phyloP scores from a whole-genome alignment of 1,140 invertebrate genomes.

The Drosophila sturtevanti region DNA sequence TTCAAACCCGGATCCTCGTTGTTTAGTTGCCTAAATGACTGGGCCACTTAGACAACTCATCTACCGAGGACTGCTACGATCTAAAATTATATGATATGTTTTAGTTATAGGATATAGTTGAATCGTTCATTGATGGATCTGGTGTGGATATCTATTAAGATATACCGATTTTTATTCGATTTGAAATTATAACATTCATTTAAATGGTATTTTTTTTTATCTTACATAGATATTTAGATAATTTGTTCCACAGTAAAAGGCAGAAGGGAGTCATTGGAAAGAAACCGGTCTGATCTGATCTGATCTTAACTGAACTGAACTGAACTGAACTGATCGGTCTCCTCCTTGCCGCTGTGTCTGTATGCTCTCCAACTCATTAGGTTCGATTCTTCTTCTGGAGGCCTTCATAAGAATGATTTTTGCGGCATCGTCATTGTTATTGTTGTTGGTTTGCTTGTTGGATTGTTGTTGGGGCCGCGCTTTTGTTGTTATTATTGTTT shows the following conservation, averaged over 20 bases:
- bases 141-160: too few relatives aligned
- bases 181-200: neutral
- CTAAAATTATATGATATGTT: too few relatives aligned
- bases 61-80: too few relatives aligned
- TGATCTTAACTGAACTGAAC: slow-evolving; percentile 46
- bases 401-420: slow-evolving; percentile 72
- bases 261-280: too few relatives aligned
- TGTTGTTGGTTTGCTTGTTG: slow-evolving; percentile 51
- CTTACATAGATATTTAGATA: too few relatives aligned
- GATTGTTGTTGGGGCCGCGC: slow-evolving; percentile 25
- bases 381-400: slow-evolving; percentile 79
- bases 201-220: too few relatives aligned
- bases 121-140: too few relatives aligned
- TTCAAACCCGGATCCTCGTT: too few relatives aligned
- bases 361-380: slow-evolving; percentile 73
- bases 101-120: too few relatives aligned
- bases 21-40: too few relatives aligned
- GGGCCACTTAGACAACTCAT: too few relatives aligned
- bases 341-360: slow-evolving; percentile 24
- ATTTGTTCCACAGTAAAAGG: slow-evolving; percentile 17
- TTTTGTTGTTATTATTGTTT: slow-evolving; percentile 48
- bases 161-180: too few relatives aligned
- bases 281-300: slow-evolving; percentile 36
- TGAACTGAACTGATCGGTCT: slow-evolving; percentile 41
- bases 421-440: slow-evolving; percentile 77